Evolutionary conservation across 2,113 vertebrate species (phyloP).

Genomic region (Gavia stellata): DNA sequence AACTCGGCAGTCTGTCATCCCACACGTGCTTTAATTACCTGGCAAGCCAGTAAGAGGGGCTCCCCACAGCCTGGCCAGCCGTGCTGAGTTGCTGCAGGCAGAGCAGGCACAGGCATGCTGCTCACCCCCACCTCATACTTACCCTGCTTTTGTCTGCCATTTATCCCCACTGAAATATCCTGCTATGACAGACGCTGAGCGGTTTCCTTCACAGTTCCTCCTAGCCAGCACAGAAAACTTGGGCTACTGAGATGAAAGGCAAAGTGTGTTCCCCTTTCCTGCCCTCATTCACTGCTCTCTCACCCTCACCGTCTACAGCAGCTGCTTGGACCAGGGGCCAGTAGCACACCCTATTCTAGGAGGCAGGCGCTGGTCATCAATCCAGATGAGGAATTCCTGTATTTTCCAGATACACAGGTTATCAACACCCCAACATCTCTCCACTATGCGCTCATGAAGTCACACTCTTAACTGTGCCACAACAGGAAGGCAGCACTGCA

Average conservation of each 20-base stretch:
- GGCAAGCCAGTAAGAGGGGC: neutral
- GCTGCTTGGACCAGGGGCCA: neutral
- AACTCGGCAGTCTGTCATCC: neutral
- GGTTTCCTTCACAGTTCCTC: neutral
- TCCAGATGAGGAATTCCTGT: neutral
- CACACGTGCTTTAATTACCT: neutral
- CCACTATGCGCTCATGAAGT: neutral
- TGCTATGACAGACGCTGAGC: neutral
- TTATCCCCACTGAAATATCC: neutral
- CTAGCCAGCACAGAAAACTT: neutral
- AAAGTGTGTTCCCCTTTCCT: neutral
- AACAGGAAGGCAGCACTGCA: neutral
- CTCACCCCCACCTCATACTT: neutral
- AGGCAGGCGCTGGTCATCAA: neutral
- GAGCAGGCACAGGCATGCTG: neutral
- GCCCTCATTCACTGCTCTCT: neutral
- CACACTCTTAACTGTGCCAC: neutral
- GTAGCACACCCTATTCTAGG: neutral
- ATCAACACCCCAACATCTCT: neutral
- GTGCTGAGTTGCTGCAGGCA: neutral
- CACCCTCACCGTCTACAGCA: neutral
- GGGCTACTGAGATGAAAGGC: neutral
- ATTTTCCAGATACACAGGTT: neutral
- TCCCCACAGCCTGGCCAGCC: neutral
- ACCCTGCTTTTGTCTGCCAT: neutral